Conservation (phyloP, 1,140 invertebrate species). For the Ceratitis capitata region DNA sequence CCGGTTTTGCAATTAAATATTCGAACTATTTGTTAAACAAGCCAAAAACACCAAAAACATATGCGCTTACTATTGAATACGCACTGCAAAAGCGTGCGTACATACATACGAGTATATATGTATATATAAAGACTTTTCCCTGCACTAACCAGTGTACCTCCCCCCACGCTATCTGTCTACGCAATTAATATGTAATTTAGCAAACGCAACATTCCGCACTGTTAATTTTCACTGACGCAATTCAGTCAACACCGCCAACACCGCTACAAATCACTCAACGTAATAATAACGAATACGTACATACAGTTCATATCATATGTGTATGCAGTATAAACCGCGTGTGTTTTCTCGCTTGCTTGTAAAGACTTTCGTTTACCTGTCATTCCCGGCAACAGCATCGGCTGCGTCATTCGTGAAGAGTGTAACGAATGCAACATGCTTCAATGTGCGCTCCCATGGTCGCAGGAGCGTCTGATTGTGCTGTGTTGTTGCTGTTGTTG, state of each 20-base stretch:
- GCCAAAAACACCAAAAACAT: background rate
- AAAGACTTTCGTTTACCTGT: constrained; percentile 49
- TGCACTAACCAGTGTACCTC: background rate
- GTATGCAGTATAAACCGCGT: background rate
- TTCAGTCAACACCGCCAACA: background rate
- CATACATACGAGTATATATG: background rate
- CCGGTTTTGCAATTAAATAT: background rate
- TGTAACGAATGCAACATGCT: constrained; percentile 71
- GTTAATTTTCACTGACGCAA: constrained; percentile 22
- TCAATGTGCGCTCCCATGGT: constrained; percentile 69
- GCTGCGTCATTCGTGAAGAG: constrained; percentile 63
- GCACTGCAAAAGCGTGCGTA: background rate
- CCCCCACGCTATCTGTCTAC: background rate
- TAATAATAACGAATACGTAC: background rate
- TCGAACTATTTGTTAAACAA: background rate
- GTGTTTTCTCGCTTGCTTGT: background rate
- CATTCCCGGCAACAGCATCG: constrained; percentile 60
- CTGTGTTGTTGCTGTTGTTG: background rate
- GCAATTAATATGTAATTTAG: background rate
- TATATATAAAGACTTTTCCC: background rate
- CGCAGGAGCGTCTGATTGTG: constrained; percentile 33
- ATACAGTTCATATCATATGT: background rate
- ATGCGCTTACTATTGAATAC: background rate
- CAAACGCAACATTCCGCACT: constrained; percentile 15
- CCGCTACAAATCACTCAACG: background rate